Evolutionary conservation across 2,888 invertebrate species (phyloP), one percentile per base, ranked within the genome.

Genomic region (Polyommatus iphigenia): DNA sequence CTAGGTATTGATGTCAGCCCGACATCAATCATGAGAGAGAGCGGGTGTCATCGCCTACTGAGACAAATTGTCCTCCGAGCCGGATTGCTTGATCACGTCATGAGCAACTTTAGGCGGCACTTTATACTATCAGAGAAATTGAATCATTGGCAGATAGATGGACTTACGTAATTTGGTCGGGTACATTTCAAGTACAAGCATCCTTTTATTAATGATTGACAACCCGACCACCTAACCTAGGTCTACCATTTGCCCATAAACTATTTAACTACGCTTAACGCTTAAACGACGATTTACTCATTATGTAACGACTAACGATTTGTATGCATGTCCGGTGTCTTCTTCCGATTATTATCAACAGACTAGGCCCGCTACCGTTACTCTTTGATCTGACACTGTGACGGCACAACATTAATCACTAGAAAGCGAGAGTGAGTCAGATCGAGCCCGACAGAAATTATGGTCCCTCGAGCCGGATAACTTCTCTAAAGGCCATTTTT

Each of bases 391-490:
- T n/a, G 57, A 32, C 32, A 32, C 32, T 32, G 32, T 59, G 59
- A 59, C 20, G 59, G 59, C 59, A 10, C 20, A 59, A 10, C 59
- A 59, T 20, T 3, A 8, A 20, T 59, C 20, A 59, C 10, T n/a
- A 57, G 59, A 59, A 20, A 59, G 59, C 8, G 8, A n/a, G 20
- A 59, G 20, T 3, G 3, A 20, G 59, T 20, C 59, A 20, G 3
- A 20, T 20, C 20, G 59, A 59, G 59, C 20, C 59, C 6, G 20
- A 20, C 59, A 20, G 20, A 54, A 54, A 54, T 18, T 18, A 59
- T 59, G 59, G 59, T 59, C 59, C 59, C 20, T n/a, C 20, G n/a
- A 59, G 59, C 59, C 20, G 59, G 20, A 59, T 59, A 59, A 59
- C 59, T 59, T 59, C 20, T 20, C 18, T 20, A 59, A 10, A n/a